Evolutionary conservation across 2,797 vertebrate species (phyloP).

Genomic region (Avahi laniger): DNA sequence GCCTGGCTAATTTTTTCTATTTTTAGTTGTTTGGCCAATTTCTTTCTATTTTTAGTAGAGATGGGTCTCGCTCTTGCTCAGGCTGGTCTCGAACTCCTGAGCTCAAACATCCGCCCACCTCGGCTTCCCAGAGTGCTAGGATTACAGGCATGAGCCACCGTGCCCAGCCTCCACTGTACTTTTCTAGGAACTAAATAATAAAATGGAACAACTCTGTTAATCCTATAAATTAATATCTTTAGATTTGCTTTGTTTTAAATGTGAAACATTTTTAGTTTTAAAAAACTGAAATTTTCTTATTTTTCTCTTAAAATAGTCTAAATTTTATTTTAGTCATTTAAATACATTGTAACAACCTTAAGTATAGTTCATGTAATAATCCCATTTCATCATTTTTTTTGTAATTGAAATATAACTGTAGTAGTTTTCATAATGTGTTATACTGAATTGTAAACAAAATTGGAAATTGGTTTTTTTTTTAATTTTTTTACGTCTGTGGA

Average conservation of each 20-base stretch:
- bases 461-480: neutral
- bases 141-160: no score
- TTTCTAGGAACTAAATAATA: slow-evolving; percentile 38
- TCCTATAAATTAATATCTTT: slow-evolving; percentile 39
- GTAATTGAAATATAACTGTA: slow-evolving; percentile 33
- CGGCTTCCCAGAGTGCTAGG: no score
- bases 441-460: slow-evolving; percentile 28
- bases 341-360: slow-evolving; percentile 10
- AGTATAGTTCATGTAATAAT: slow-evolving; percentile 31
- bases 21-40: no score
- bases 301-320: slow-evolving; percentile 23
- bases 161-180: neutral
- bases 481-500: no score
- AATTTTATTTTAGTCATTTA: slow-evolving; percentile 49
- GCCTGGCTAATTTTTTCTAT: no score
- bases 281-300: neutral
- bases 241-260: slow-evolving; percentile 42
- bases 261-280: neutral
- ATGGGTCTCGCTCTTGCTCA: no score
- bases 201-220: slow-evolving; percentile 28
- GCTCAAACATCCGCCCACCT: no score
- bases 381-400: slow-evolving; percentile 31
- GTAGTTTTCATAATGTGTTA: slow-evolving; percentile 18
- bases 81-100: no score
- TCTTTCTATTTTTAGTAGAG: no score